Evolutionary conservation across 2,888 invertebrate genomes (phyloP).

Genomic region (Ectemnius cavifrons): DNA sequence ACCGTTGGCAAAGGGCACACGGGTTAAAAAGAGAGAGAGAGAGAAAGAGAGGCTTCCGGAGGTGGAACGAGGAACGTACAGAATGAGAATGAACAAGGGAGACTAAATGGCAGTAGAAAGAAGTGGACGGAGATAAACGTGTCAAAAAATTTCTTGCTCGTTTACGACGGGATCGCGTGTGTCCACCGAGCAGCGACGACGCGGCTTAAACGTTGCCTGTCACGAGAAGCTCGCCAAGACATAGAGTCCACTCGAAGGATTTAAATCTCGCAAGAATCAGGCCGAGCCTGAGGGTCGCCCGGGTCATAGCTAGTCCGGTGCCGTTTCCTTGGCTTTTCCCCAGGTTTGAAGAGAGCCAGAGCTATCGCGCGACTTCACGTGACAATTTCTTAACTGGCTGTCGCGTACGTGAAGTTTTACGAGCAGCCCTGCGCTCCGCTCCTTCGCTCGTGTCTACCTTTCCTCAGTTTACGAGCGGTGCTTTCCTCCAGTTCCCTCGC

Average conservation of each 20-base stretch:
- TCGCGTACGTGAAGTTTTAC: conserved; percentile 48
- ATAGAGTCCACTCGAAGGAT: conserved; percentile 20
- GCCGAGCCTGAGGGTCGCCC: conserved; percentile 12
- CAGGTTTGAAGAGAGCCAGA: conserved; percentile 9
- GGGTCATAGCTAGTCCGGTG: neutral
- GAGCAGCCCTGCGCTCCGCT: conserved; percentile 21
- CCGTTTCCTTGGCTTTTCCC: conserved; percentile 31
- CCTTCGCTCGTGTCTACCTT: conserved; percentile 29
- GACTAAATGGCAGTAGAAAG: conserved; percentile 21
- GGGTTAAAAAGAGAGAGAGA: too few relatives aligned
- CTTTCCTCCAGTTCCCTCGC: conserved; percentile 25
- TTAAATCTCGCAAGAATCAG: conserved; percentile 58
- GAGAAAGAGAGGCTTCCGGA: too few relatives aligned
- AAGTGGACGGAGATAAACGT: conserved; percentile 47
- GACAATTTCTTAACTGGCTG: conserved; percentile 60
- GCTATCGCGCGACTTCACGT: conserved; percentile 48
- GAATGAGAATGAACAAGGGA: neutral
- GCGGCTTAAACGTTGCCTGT: conserved; percentile 45
- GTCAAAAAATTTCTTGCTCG: conserved; percentile 56
- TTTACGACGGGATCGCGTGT: conserved; percentile 58
- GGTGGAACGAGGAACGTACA: too few relatives aligned
- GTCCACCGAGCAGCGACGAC: conserved; percentile 15
- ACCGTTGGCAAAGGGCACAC: conserved; percentile 1
- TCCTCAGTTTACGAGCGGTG: conserved; percentile 51
- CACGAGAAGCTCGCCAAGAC: conserved; percentile 46